Conservation (phyloP, 1,140 invertebrate species). For the Mizuhopecten yessoensis region DNA sequence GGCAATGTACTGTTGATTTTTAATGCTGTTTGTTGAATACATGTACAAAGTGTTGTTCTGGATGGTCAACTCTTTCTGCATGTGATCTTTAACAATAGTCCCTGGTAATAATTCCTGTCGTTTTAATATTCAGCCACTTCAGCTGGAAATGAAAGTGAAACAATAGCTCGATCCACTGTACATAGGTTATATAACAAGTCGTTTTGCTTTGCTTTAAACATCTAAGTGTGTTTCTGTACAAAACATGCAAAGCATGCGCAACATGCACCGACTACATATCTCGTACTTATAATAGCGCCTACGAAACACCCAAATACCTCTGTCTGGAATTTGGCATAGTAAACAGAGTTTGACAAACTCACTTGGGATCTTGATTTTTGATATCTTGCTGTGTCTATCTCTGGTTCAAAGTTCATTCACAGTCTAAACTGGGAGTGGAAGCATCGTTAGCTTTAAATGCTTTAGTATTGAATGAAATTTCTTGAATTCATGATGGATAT, state of each 20-base stretch:
- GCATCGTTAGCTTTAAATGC: not conserved
- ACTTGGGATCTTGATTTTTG: not conserved
- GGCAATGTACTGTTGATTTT: too few species aligned
- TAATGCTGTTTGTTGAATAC: too few species aligned
- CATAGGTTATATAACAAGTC: too few species aligned
- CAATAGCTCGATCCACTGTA: too few species aligned
- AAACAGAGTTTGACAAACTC: constrained; percentile 6
- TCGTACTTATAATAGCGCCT: not conserved
- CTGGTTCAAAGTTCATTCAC: not conserved
- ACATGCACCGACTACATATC: not conserved
- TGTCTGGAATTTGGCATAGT: not conserved
- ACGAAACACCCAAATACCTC: not conserved
- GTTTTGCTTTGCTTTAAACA: too few species aligned
- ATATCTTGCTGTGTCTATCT: constrained; percentile 39
- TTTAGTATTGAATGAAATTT: not conserved
- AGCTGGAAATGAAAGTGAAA: too few species aligned
- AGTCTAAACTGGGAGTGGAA: not conserved
- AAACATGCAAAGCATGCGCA: constrained; percentile 16
- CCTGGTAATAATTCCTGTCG: too few species aligned
- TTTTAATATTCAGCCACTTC: too few species aligned
- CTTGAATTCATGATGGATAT: too few species aligned
- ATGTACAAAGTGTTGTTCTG: too few species aligned
- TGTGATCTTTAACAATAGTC: too few species aligned
- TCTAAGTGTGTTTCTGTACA: not conserved
- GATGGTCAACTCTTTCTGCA: too few species aligned